Conservation (phyloP, 2,888 invertebrate species). For the Drosophila dives region DNA sequence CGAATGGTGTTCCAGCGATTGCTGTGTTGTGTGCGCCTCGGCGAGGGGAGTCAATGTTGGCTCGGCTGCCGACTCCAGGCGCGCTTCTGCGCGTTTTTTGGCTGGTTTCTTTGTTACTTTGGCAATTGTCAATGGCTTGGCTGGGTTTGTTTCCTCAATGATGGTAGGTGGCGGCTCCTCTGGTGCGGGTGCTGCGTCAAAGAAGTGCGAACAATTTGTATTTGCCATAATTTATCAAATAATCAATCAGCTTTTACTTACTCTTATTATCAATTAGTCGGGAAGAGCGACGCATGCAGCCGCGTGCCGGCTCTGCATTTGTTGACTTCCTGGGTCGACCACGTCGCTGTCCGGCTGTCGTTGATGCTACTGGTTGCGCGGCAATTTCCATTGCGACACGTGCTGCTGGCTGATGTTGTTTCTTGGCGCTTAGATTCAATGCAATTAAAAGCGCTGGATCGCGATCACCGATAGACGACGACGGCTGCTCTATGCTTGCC, state of each 20-base stretch:
- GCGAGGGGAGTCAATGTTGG: conserved; percentile 37
- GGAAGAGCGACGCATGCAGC: conserved; percentile 56
- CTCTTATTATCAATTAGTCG: conserved; percentile 58
- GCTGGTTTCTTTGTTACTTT: conserved; percentile 60
- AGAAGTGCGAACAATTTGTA: background rate
- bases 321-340: conserved; percentile 62
- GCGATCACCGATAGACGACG: conserved; percentile 38
- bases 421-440: conserved; percentile 82
- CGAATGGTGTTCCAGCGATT: conserved; percentile 22
- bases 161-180: conserved; percentile 20
- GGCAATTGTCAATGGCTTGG: background rate
- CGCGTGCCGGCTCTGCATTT: conserved; percentile 15
- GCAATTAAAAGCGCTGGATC: conserved; percentile 81
- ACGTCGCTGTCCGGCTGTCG: conserved; percentile 40
- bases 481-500: background rate
- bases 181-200: conserved; percentile 27
- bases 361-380: conserved; percentile 63
- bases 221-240: background rate
- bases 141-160: background rate
- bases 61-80: conserved; percentile 15
- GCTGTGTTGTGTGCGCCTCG: conserved; percentile 48
- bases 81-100: conserved; percentile 65
- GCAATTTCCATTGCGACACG: conserved; percentile 72
- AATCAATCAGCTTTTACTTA: conserved; percentile 22
- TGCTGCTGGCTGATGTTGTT: conserved; percentile 44